Base-by-base conservation (phyloP, 2,888 invertebrate species). In the Coleophora deauratella region DNA sequence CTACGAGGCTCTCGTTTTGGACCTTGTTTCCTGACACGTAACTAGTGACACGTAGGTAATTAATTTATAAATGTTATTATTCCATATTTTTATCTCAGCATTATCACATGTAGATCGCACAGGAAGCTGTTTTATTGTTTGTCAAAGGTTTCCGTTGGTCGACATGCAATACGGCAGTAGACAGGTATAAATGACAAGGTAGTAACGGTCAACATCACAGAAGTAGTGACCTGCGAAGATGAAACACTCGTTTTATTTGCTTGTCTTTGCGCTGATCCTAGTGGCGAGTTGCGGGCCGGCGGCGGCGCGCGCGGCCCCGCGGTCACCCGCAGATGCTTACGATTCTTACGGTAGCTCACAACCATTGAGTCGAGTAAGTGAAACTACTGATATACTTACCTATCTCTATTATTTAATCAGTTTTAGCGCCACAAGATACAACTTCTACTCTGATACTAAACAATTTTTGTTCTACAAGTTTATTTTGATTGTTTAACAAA, bases 51-150 rank as follows among this genome's bases (percentile, higher is more conserved):
- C 46, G 2, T 7, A 52, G 46, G 51, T 57, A 66, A 72, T 69
- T 71, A 62, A 56, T 57, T 54, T n/a, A n/a, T n/a, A 64, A 64
- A 74, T 72, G 68, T 55, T 50, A 50, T 53, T 55, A 59, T 53
- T 56, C 54, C 59, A 60, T 61, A 63, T 72, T 75, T 68, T 67
- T 65, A 57, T 60, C 49, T 35, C 42, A 4, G 31, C 10, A 45
- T 62, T n/a, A 78, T 81, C 76, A 59, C 64, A 35, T 40, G 66
- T 72, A 59, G 54, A 75, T 72, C 68, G 38, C 48, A 50, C 75
- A 74, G 82, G 81, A 81, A 71, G 72, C 67, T 57, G 63, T 68
- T 72, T 62, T 66, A 79, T 78, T 79, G 70, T 77, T 71, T 77
- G 69, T 72, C 68, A 75, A 67, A 66, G 66, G 61, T 67, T 72